Evolutionary conservation across 2,797 vertebrate genomes (phyloP).

Genomic region (Enteromius mattozi): DNA sequence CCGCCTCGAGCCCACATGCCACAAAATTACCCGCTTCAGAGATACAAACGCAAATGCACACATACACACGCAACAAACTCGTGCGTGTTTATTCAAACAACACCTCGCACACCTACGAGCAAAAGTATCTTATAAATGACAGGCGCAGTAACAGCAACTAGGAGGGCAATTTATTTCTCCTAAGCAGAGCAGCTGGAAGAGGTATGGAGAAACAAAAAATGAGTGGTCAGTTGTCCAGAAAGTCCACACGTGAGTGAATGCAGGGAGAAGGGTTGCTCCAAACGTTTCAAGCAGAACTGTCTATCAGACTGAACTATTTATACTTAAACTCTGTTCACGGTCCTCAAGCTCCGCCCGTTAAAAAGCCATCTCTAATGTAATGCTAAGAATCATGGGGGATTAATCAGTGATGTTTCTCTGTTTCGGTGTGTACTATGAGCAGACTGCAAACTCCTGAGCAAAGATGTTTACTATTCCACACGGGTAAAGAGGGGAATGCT

Average conservation of each 20-base stretch:
- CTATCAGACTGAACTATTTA: slow-evolving; percentile 1
- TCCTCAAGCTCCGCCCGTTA: slow-evolving; percentile 7
- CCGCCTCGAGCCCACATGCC: slow-evolving; percentile 74
- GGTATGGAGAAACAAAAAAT: slow-evolving; percentile 54
- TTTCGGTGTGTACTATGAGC: slow-evolving; percentile 9
- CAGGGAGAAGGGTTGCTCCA: slow-evolving; percentile 13
- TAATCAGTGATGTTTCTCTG: slow-evolving; percentile 70
- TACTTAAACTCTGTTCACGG: neutral
- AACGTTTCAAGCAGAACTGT: slow-evolving; percentile 7
- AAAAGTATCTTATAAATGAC: slow-evolving; percentile 66
- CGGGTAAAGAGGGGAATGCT: slow-evolving; percentile 8
- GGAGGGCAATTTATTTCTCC: slow-evolving; percentile 71
- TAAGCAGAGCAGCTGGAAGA: slow-evolving; percentile 64
- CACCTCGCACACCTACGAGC: slow-evolving; percentile 54
- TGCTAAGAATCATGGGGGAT: slow-evolving; percentile 73
- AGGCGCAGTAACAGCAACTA: slow-evolving; percentile 74
- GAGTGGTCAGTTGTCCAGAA: slow-evolving; percentile 68
- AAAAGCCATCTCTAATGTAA: slow-evolving; percentile 6
- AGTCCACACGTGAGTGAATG: slow-evolving; percentile 40
- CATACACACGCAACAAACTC: slow-evolving; percentile 33
- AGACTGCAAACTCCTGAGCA: slow-evolving; percentile 19
- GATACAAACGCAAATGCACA: slow-evolving; percentile 38
- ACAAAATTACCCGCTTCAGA: slow-evolving; percentile 75
- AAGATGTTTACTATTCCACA: slow-evolving; percentile 14
- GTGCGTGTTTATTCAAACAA: slow-evolving; percentile 36